A percentile compares a stretch with the other conserved stretches of the same genome.
Conservation (phyloP, 2,113 vertebrate species). For the Lagopus leucura region DNA sequence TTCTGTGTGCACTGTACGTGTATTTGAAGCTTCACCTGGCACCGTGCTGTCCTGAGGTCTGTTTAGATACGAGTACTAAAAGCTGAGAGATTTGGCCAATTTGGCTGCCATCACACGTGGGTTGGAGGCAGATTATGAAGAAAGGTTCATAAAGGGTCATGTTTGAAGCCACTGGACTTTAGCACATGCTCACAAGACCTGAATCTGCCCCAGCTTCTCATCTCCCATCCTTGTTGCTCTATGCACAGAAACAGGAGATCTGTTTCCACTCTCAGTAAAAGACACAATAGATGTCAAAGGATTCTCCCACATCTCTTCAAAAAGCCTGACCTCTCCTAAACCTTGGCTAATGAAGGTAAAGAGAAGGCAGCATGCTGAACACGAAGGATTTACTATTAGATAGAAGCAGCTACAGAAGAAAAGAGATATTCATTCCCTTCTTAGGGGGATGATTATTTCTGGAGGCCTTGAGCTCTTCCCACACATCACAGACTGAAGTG, state of each 20-base stretch:
- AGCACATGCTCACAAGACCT: neutral
- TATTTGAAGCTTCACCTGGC: neutral
- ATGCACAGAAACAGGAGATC: neutral
- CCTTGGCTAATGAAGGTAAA: neutral
- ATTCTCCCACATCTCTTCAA: neutral
- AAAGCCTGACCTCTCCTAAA: neutral
- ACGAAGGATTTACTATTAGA: neutral
- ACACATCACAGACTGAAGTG: neutral
- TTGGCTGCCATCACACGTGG: neutral
- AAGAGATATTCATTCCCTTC: neutral
- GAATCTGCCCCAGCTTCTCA: neutral
- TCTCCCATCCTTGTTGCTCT: neutral
- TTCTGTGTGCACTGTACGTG: rapidly evolving
- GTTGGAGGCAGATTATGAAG: neutral
- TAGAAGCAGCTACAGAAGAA: neutral
- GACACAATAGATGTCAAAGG: neutral
- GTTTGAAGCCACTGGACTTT: neutral
- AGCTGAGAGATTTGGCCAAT: neutral
- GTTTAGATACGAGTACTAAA: neutral
- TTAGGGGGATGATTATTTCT: neutral
- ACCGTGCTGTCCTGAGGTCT: neutral
- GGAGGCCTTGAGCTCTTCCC: neutral
- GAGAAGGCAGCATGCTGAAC: neutral
- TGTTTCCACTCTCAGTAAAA: neutral
- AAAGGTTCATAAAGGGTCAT: rapidly evolving